Evolutionary conservation across 2,888 invertebrate genomes (phyloP).

Genomic region (Dexiosoma caninum): DNA sequence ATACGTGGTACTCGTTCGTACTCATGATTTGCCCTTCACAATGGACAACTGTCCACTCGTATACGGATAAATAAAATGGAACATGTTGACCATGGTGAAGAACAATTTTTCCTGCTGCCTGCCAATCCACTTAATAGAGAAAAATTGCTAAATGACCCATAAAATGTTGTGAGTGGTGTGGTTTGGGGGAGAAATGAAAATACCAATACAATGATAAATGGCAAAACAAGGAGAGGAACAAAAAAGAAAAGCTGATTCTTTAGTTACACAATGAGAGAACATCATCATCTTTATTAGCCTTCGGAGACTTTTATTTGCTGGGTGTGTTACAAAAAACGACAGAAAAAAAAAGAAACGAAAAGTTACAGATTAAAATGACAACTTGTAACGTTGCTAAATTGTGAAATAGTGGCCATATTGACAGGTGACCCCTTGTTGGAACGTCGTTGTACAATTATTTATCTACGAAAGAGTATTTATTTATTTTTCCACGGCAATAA

Average conservation of each 20-base stretch:
- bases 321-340: neutral
- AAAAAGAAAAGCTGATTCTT: slow-evolving; percentile 3
- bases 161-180: slow-evolving; percentile 56
- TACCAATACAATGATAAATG: neutral
- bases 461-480: neutral
- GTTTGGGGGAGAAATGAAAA: neutral
- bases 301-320: neutral
- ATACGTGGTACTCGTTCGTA: neutral
- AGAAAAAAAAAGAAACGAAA: too few species aligned
- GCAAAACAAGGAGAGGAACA: neutral
- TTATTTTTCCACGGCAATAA: too few species aligned
- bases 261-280: neutral
- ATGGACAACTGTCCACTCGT: neutral
- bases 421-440: slow-evolving; percentile 56
- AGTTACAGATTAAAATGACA: too few species aligned
- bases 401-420: slow-evolving; percentile 47
- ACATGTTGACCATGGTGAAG: slow-evolving; percentile 54
- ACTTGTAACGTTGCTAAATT: slow-evolving; percentile 34
- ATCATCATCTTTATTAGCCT: neutral
- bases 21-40: slow-evolving; percentile 1
- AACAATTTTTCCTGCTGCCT: slow-evolving; percentile 11
- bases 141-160: slow-evolving; percentile 68
- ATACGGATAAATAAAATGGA: neutral
- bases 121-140: slow-evolving; percentile 60
- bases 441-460: neutral